These are phyloP conservation scores for Empidonax alnorum DNA, from an alignment of 2,113 vertebrate genomes.

Conservation along the genomic window DNA sequence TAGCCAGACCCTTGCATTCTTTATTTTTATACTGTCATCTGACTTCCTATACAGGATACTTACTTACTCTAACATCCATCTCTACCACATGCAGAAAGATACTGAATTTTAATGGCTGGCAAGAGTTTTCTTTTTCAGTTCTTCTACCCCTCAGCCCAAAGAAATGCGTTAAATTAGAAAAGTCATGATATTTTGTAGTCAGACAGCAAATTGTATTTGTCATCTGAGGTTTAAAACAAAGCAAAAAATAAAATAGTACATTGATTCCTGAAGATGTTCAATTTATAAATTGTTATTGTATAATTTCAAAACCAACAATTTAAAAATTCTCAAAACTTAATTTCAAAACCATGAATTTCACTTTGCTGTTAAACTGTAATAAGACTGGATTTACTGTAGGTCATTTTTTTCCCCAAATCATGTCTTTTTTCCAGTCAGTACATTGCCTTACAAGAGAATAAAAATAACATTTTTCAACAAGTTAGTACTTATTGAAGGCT, in stretches of 20 bases:
- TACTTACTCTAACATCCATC: background rate
- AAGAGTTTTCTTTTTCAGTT: background rate
- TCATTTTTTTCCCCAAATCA: fast-evolving
- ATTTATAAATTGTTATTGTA: background rate
- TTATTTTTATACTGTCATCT: background rate
- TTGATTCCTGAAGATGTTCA: background rate
- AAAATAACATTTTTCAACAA: background rate
- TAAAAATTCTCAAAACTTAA: background rate
- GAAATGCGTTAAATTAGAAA: background rate
- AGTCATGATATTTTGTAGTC: background rate
- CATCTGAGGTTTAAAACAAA: background rate
- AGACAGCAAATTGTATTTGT: background rate
- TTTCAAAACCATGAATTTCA: background rate
- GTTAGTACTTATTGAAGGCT: background rate
- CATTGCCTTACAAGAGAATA: background rate
- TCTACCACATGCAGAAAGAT: background rate
- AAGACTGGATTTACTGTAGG: background rate
- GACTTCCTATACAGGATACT: background rate
- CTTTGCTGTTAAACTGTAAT: background rate
- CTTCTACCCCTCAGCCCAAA: background rate
- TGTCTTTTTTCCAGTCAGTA: background rate
- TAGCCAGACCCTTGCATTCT: background rate
- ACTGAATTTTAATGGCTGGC: background rate
- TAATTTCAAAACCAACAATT: background rate
- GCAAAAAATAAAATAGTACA: background rate